These are phyloP conservation scores for Craseonycteris thonglongyai DNA, from an alignment of 2,113 vertebrate genomes.

Conservation along the genomic window DNA sequence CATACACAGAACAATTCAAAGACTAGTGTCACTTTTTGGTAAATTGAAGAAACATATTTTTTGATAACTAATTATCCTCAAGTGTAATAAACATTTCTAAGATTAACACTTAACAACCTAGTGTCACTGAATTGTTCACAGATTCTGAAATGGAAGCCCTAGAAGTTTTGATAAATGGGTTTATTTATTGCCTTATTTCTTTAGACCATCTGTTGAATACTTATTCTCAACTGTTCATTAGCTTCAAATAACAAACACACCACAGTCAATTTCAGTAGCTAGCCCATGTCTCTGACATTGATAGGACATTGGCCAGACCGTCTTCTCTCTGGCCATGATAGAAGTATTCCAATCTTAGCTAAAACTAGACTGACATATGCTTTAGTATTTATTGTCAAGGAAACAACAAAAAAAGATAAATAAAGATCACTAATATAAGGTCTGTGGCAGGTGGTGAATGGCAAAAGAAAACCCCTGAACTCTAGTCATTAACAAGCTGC, in stretches of 20 bases:
- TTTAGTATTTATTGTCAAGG: slow-evolving; percentile 17
- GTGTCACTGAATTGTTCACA: slow-evolving; percentile 22
- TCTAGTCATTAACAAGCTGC: background rate
- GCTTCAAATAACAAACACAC: background rate
- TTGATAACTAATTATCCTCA: background rate
- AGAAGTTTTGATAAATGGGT: slow-evolving; percentile 17
- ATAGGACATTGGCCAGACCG: slow-evolving; percentile 12
- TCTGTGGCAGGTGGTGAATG: background rate
- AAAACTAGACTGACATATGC: background rate
- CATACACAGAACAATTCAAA: slow-evolving; percentile 33
- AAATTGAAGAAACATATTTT: slow-evolving; percentile 17
- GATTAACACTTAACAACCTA: slow-evolving; percentile 26
- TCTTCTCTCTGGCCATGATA: background rate
- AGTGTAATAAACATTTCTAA: slow-evolving; percentile 36
- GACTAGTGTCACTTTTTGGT: slow-evolving; percentile 1
- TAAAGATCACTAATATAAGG: background rate
- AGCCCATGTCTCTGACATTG: background rate
- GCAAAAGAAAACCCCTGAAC: background rate
- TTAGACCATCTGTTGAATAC: slow-evolving; percentile 25
- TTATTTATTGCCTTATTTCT: slow-evolving; percentile 42
- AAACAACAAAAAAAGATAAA: background rate
- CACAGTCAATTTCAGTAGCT: background rate
- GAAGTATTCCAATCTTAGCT: background rate
- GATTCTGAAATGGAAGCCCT: background rate
- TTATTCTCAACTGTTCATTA: slow-evolving; percentile 41